Percentiles rank a stretch among this genome's conserved stretches.
Evolutionary conservation across 2,888 invertebrate species (phyloP).

Genomic region (Tethea ocularis): DNA sequence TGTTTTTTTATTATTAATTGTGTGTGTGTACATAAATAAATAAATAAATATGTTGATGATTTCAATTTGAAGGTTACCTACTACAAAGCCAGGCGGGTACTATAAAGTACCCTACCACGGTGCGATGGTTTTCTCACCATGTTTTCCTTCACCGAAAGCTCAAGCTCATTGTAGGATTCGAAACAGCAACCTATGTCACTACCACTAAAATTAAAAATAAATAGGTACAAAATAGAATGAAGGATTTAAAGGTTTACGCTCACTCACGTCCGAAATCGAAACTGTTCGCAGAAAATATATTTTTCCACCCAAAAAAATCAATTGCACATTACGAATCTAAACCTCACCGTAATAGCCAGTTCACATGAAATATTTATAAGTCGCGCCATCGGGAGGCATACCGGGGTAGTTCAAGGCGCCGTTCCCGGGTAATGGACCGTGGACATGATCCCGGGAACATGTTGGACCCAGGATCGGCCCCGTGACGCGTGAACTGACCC

Average conservation of each 20-base stretch:
- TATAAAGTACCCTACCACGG: too few species aligned
- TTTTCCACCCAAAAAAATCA: not conserved
- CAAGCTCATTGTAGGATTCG: too few species aligned
- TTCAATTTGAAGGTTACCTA: too few species aligned
- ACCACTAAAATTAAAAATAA: too few species aligned
- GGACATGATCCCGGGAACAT: slow-evolving; percentile 1
- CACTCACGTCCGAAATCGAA: not conserved
- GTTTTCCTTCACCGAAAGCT: too few species aligned
- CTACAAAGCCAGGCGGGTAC: too few species aligned
- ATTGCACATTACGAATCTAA: not conserved
- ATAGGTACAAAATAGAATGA: too few species aligned
- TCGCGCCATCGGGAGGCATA: slow-evolving; percentile 12
- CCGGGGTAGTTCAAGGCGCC: slow-evolving; percentile 4
- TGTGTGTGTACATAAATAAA: too few species aligned
- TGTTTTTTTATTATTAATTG: too few species aligned
- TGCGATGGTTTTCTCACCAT: too few species aligned
- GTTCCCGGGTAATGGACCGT: slow-evolving; percentile 14
- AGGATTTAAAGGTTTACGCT: not conserved
- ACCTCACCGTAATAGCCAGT: not conserved
- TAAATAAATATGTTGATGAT: too few species aligned
- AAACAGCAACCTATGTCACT: too few species aligned
- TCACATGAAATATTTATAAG: slow-evolving; percentile 32
- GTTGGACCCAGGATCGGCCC: not conserved
- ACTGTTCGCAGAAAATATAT: not conserved
- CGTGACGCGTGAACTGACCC: slow-evolving; percentile 2